Percentiles rank a stretch among this genome's conserved stretches.
phyloP scores from a whole-genome alignment of 53 echinoderm and acorn worm species.

The Apostichopus leukothele region DNA sequence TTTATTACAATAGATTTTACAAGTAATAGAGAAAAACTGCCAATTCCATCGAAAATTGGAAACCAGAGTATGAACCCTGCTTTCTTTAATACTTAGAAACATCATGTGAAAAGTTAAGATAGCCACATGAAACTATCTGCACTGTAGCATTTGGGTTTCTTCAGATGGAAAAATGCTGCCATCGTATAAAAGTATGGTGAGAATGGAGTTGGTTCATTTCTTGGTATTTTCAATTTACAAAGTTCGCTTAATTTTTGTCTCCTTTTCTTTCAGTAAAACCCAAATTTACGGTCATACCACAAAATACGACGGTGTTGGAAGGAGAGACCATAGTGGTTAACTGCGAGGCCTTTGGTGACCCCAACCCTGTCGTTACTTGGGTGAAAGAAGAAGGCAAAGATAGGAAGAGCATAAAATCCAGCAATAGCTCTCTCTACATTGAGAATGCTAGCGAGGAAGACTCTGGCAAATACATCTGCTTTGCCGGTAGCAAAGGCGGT shows the following conservation, averaged over 20 bases:
- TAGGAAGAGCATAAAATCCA: slow-evolving; percentile 46
- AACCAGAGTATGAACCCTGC: too few species aligned
- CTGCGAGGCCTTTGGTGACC: slow-evolving; percentile 88
- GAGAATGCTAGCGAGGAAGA: slow-evolving; percentile 56
- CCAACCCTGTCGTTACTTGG: slow-evolving; percentile 80
- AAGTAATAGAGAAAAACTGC: too few species aligned
- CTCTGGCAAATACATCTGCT: slow-evolving; percentile 85
- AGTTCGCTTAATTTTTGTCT: background rate
- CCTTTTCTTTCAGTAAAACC: slow-evolving; percentile 65
- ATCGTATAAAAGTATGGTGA: too few species aligned
- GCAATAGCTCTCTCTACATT: slow-evolving; percentile 75
- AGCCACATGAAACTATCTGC: too few species aligned
- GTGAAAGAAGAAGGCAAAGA: slow-evolving; percentile 46
- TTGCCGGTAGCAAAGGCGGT: slow-evolving; percentile 87
- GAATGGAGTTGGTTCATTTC: too few species aligned
- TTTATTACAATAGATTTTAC: too few species aligned
- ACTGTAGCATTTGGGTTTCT: too few species aligned
- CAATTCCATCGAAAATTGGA: too few species aligned
- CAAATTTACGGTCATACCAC: slow-evolving; percentile 70
- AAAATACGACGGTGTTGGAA: slow-evolving; percentile 67
- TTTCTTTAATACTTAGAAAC: too few species aligned
- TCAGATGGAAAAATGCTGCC: too few species aligned
- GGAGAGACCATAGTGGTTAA: slow-evolving; percentile 70
- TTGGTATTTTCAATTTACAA: background rate
- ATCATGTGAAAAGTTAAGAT: too few species aligned